phyloP scores from a whole-genome alignment of 2,797 vertebrate species.

The Phataginus tetradactyla region DNA sequence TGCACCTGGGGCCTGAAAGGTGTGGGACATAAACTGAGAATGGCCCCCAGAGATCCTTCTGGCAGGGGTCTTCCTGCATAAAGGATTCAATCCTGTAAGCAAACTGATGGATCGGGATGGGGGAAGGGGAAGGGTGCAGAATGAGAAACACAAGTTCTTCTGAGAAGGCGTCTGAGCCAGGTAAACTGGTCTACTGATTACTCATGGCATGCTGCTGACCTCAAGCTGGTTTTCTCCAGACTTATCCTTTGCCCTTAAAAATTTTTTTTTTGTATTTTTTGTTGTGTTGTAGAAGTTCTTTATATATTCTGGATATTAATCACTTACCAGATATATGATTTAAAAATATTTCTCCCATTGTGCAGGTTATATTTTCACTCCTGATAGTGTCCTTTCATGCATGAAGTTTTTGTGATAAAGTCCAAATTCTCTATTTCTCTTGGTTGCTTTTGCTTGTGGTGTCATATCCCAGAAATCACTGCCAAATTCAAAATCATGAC shows the following conservation, averaged over 20 bases:
- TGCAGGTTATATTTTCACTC: background rate
- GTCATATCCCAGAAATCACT: background rate
- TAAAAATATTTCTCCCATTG: background rate
- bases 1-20: background rate
- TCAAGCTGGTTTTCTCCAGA: too few relatives aligned
- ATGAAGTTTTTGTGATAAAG: background rate
- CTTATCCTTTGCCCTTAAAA: background rate
- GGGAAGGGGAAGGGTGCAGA: background rate
- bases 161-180: background rate
- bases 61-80: background rate
- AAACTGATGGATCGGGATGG: background rate
- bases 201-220: background rate
- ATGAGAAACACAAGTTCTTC: background rate
- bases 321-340: background rate
- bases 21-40: background rate
- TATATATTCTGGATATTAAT: background rate
- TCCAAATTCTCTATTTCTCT: background rate
- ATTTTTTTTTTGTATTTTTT: background rate
- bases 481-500: background rate
- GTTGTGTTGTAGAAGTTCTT: background rate
- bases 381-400: background rate
- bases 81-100: background rate
- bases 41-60: background rate
- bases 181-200: background rate
- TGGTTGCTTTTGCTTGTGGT: background rate